phyloP scores from a whole-genome alignment of 2,113 vertebrate genomes.

The Barbus barbus region DNA sequence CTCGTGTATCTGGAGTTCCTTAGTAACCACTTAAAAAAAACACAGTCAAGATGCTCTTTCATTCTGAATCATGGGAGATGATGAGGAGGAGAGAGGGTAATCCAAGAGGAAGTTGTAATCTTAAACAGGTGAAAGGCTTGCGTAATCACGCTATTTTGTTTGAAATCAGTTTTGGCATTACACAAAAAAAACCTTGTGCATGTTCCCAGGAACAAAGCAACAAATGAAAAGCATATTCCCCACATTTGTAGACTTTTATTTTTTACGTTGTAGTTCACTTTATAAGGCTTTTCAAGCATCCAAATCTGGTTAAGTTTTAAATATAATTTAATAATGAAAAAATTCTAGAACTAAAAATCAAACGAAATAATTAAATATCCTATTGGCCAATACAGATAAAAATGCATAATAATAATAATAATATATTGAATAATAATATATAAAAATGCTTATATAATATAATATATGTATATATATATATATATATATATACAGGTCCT shows the following conservation, averaged over 20 bases:
- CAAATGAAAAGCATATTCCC: neutral
- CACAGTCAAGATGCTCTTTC: neutral
- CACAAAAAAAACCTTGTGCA: neutral
- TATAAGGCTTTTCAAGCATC: neutral
- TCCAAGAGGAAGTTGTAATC: neutral
- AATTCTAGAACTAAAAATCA: no score
- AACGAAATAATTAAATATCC: no score
- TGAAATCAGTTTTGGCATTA: neutral
- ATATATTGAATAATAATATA: no score
- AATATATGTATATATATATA: no score
- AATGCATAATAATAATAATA: no score
- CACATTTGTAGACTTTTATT: neutral
- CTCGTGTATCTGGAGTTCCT: constrained; percentile 13
- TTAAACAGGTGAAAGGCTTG: neutral
- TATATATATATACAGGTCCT: no score
- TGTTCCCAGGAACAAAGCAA: neutral
- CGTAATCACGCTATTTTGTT: neutral
- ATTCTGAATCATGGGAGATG: neutral
- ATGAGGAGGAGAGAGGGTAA: neutral
- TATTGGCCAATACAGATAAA: no score
- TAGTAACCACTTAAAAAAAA: constrained; percentile 27
- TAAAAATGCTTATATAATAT: no score
- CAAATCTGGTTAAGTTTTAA: no score
- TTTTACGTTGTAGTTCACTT: neutral
- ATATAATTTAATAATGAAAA: no score